A percentile compares a stretch with the other conserved stretches of the same genome.
phyloP scores from a whole-genome alignment of 2,797 vertebrate species.

The Macrochelys suwanniensis region DNA sequence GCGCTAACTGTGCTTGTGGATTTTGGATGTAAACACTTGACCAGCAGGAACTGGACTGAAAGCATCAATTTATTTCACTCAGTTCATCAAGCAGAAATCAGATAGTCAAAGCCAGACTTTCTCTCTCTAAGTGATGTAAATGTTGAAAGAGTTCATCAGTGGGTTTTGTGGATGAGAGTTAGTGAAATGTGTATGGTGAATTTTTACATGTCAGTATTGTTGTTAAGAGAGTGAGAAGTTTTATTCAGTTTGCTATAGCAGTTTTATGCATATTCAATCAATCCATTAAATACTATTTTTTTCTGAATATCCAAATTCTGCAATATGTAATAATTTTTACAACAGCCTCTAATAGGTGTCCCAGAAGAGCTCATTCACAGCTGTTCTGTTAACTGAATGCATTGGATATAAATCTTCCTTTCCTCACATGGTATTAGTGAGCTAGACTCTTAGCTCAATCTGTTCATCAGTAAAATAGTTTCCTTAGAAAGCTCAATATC shows the following conservation, averaged over 20 bases:
- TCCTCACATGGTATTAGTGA: slow-evolving; percentile 42
- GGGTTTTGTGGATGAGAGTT: background rate
- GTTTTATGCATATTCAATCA: slow-evolving; percentile 61
- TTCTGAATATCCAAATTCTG: slow-evolving; percentile 26
- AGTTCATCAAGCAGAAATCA: background rate
- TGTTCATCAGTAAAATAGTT: slow-evolving; percentile 63
- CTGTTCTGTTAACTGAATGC: slow-evolving; percentile 67
- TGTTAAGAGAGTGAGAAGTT: background rate
- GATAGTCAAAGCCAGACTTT: background rate
- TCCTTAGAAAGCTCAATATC: slow-evolving; percentile 69
- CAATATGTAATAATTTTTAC: slow-evolving; percentile 61
- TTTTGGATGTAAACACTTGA: background rate
- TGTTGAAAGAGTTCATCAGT: background rate
- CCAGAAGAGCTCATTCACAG: slow-evolving; percentile 63
- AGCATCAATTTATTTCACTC: background rate
- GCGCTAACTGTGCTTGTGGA: background rate
- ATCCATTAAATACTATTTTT: slow-evolving; percentile 48
- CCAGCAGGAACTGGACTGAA: background rate
- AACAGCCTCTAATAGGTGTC: slow-evolving; percentile 68
- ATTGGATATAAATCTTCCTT: slow-evolving; percentile 73
- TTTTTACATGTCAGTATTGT: background rate
- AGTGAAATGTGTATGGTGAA: background rate
- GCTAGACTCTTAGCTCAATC: slow-evolving; percentile 45
- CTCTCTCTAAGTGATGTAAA: background rate
- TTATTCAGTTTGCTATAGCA: slow-evolving; percentile 43